A percentile compares a stretch with the other conserved stretches of the same genome.
Conservation (phyloP, 2,888 invertebrate species). For the Operophtera brumata region DNA sequence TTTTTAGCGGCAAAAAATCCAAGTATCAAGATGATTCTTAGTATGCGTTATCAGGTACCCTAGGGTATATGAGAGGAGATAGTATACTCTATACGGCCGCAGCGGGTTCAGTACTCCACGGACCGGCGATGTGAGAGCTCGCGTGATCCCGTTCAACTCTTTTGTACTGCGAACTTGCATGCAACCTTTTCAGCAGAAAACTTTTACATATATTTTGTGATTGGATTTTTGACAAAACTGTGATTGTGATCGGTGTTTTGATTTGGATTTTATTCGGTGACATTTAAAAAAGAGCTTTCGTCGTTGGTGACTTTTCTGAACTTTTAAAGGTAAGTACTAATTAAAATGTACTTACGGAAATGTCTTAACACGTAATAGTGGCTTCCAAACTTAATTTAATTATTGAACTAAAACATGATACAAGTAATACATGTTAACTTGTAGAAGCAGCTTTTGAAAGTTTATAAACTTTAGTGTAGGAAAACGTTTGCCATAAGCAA, state of each 20-base stretch:
- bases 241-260: conserved; percentile 26
- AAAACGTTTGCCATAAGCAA: background rate
- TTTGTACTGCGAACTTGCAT: conserved; percentile 38
- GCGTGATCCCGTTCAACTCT: conserved; percentile 56
- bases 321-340: conserved; percentile 21
- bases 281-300: conserved; percentile 20
- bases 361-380: background rate
- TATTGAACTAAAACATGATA: background rate
- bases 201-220: conserved; percentile 9
- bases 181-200: conserved; percentile 6
- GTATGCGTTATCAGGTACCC: conserved; percentile 70
- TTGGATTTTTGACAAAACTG: conserved; percentile 11
- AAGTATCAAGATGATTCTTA: conserved; percentile 53
- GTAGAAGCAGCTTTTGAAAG: conserved; percentile 5
- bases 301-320: conserved; percentile 9
- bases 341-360: conserved; percentile 1
- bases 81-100: conserved; percentile 55
- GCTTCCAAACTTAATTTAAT: background rate
- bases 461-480: background rate
- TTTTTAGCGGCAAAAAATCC: conserved; percentile 37
- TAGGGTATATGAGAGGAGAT: conserved; percentile 64
- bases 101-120: conserved; percentile 55
- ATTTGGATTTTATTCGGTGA: conserved; percentile 27
- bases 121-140: conserved; percentile 57
- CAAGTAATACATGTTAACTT: background rate